Evolutionary conservation across 1,140 invertebrate genomes (phyloP).

Genomic region (Orchestia grillus): DNA sequence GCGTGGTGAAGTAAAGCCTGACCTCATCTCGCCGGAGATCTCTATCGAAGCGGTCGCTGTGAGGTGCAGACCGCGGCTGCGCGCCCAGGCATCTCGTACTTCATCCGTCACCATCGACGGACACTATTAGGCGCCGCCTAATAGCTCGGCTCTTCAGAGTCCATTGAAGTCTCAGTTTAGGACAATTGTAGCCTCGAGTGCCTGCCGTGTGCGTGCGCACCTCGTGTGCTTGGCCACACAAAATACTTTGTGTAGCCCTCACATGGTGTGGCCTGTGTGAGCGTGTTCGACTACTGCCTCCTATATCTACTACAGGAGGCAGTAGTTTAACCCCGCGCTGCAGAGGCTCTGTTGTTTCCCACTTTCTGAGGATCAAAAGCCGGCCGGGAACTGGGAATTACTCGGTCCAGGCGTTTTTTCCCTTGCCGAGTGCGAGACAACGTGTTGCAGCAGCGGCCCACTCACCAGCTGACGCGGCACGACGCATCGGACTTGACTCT

Average conservation of each 20-base stretch:
- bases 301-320: too few species aligned
- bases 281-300: too few species aligned
- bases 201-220: neutral
- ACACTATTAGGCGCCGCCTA: neutral
- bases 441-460: too few species aligned
- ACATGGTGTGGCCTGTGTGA: neutral
- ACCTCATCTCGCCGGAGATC: neutral
- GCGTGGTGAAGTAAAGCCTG: neutral
- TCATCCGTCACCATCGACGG: conserved; percentile 18
- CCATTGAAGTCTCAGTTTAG: conserved; percentile 39
- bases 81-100: neutral
- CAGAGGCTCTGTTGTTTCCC: too few species aligned
- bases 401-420: too few species aligned
- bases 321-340: too few species aligned
- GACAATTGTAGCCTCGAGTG: neutral
- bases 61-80: neutral
- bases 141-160: neutral
- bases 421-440: too few species aligned
- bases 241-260: neutral
- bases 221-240: neutral
- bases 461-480: too few species aligned
- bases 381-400: neutral
- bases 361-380: neutral
- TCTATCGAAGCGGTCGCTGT: neutral
- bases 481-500: too few species aligned